A percentile compares a stretch with the other conserved stretches of the same genome.
phyloP scores from a whole-genome alignment of 2,113 vertebrate genomes.

The Puntigrus tetrazona region DNA sequence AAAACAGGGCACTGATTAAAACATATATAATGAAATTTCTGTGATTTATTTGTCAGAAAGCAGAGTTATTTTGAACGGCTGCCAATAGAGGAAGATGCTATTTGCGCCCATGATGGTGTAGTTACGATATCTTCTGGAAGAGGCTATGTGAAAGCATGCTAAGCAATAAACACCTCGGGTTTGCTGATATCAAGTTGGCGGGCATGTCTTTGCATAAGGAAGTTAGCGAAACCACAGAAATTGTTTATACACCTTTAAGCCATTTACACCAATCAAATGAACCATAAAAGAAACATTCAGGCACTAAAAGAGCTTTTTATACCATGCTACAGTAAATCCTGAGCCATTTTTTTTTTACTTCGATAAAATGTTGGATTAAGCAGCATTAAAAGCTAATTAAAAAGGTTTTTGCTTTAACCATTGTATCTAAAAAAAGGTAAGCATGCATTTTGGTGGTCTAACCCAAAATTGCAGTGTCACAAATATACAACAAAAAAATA shows the following conservation, averaged over 20 bases:
- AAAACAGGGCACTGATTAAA: constrained; percentile 8
- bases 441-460: not conserved
- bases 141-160: not conserved
- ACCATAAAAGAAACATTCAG: not conserved
- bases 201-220: not conserved
- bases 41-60: not conserved
- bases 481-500: not conserved
- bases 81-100: not conserved
- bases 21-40: constrained; percentile 1
- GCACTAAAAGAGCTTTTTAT: not conserved
- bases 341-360: not conserved
- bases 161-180: not conserved
- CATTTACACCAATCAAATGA: not conserved
- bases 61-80: not conserved
- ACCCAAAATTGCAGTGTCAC: not conserved
- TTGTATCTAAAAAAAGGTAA: too few species aligned
- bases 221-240: not conserved
- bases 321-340: not conserved
- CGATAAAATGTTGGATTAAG: too few species aligned
- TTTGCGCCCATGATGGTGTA: not conserved
- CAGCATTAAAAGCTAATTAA: too few species aligned
- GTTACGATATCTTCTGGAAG: not conserved
- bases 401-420: too few species aligned
- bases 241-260: not conserved
- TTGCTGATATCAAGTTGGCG: not conserved